Evolutionary conservation across 64 coral and sea anemone genomes (phyloP).

Genomic region (Montipora efflorescens): DNA sequence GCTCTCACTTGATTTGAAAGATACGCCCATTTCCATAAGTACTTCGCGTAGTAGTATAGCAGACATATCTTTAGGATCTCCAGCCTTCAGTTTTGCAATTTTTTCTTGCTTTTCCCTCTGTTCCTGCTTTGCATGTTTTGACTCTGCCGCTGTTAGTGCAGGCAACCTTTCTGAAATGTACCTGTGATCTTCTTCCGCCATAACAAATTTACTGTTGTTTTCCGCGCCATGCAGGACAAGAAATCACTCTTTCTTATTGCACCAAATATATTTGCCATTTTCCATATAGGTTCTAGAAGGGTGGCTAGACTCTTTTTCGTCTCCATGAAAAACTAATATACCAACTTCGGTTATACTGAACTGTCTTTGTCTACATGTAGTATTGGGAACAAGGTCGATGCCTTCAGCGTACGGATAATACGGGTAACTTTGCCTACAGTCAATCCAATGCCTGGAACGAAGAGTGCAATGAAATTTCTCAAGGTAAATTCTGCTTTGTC

Average conservation of each 20-base stretch:
- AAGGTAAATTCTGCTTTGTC: slow-evolving; percentile 32
- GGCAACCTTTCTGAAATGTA: slow-evolving; percentile 13
- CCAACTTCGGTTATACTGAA: slow-evolving; percentile 54
- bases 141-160: slow-evolving; percentile 5
- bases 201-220: slow-evolving; percentile 3
- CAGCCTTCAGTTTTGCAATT: background rate
- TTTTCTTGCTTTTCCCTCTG: slow-evolving; percentile 1
- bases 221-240: background rate
- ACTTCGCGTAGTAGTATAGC: slow-evolving; percentile 17
- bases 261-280: slow-evolving; percentile 6
- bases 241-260: background rate
- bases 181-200: slow-evolving; percentile 12
- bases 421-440: slow-evolving; percentile 10
- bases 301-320: background rate
- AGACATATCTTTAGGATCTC: slow-evolving; percentile 24
- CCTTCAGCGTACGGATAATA: slow-evolving; percentile 18
- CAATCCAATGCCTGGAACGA: slow-evolving; percentile 30
- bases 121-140: slow-evolving; percentile 1
- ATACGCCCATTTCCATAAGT: background rate
- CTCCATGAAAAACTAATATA: slow-evolving; percentile 36
- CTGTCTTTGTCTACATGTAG: slow-evolving; percentile 30
- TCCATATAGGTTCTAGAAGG: background rate
- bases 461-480: slow-evolving; percentile 47
- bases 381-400: background rate
- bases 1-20: slow-evolving; percentile 16